Conservation (phyloP, 2,113 vertebrate genomes). For the Galemys pyrenaicus region DNA sequence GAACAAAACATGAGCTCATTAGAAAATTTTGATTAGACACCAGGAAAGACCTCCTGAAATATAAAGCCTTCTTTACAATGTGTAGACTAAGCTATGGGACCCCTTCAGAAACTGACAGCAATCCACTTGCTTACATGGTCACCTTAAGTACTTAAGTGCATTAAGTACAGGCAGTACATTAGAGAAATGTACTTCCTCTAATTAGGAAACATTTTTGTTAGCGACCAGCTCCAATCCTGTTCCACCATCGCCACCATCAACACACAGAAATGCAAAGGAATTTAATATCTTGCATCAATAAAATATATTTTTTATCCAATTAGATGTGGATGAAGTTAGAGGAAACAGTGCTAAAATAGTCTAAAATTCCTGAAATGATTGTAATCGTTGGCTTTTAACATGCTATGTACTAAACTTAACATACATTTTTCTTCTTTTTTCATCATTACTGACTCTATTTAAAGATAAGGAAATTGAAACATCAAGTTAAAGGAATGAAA, state of each 20-base stretch:
- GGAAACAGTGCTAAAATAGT: neutral
- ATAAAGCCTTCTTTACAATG: neutral
- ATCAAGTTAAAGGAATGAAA: neutral
- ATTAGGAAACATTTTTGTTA: neutral
- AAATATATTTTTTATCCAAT: neutral
- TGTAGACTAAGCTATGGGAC: neutral
- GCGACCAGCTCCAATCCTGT: neutral
- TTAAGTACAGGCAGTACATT: no score
- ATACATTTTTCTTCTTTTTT: neutral
- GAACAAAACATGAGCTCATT: neutral
- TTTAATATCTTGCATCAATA: neutral
- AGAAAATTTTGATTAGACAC: slow-evolving; percentile 19
- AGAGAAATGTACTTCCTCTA: neutral
- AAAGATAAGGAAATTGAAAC: slow-evolving; percentile 20
- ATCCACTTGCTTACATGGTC: neutral
- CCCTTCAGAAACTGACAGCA: neutral
- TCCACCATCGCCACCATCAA: neutral
- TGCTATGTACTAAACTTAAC: neutral
- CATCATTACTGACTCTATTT: neutral
- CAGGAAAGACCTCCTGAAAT: slow-evolving; percentile 19
- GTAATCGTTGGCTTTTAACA: neutral
- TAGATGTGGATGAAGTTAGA: neutral
- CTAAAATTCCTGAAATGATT: neutral
- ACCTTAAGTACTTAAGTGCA: neutral
- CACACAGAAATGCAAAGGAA: neutral